A percentile compares a stretch with the other conserved stretches of the same genome.
phyloP scores from a whole-genome alignment of 2,113 vertebrate genomes.

The Rhizomys pruinosus region DNA sequence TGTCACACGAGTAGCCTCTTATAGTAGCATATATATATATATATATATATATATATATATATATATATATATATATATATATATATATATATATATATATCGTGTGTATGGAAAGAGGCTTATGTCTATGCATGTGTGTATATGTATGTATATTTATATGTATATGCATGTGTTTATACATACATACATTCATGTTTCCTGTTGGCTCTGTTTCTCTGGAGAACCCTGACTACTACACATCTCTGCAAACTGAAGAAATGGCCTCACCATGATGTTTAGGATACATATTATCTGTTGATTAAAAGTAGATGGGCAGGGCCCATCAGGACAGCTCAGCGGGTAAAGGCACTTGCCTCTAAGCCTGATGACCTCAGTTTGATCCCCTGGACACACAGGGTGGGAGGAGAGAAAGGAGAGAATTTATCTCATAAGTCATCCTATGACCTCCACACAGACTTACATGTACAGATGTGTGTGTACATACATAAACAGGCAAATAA shows the following conservation, averaged over 20 bases:
- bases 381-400: too few species aligned
- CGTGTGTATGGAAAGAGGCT: background rate
- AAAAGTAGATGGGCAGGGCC: too few species aligned
- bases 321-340: too few species aligned
- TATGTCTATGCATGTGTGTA: background rate
- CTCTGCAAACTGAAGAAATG: background rate
- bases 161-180: too few species aligned
- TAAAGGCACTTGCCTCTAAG: too few species aligned
- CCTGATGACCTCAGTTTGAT: too few species aligned
- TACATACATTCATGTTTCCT: background rate
- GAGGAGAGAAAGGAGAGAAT: too few species aligned
- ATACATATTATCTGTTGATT: fast-evolving
- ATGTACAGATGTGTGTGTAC: too few species aligned
- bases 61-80: fast-evolving
- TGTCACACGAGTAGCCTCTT: background rate
- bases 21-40: background rate
- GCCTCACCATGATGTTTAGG: fast-evolving
- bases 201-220: background rate
- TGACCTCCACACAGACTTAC: too few species aligned
- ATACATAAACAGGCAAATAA: too few species aligned
- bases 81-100: background rate
- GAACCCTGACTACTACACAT: background rate
- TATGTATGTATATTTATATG: background rate
- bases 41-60: too few species aligned
- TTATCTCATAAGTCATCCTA: too few species aligned